phyloP scores from a whole-genome alignment of 2,797 vertebrate species.

The Trachurus trachurus region DNA sequence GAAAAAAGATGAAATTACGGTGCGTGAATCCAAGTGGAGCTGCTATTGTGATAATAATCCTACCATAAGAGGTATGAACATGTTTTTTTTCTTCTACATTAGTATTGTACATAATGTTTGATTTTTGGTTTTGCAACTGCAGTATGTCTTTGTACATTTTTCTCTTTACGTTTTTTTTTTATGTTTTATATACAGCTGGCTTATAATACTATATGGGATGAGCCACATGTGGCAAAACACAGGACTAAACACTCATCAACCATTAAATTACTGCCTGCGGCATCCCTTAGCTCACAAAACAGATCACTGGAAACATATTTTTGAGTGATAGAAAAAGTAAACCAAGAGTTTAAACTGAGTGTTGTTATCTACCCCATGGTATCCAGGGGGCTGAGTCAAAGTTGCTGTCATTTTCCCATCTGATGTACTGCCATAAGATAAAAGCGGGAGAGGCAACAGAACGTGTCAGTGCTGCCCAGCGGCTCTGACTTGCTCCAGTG shows the following conservation, averaged over 20 bases:
- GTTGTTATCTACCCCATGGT: conserved; percentile 16
- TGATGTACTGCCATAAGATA: conserved; percentile 44
- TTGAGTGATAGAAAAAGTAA: background rate
- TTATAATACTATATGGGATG: background rate
- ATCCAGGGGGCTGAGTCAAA: conserved; percentile 19
- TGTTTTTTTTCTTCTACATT: too few species aligned
- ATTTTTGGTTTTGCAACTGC: background rate
- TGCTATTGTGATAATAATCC: too few species aligned
- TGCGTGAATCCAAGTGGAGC: background rate
- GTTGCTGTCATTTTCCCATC: conserved; percentile 46
- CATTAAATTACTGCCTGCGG: background rate
- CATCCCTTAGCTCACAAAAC: background rate
- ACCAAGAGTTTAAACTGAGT: background rate
- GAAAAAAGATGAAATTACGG: background rate
- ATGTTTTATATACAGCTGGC: background rate
- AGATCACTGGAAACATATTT: background rate
- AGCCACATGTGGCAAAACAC: too few species aligned
- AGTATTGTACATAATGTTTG: background rate
- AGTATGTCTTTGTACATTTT: background rate
- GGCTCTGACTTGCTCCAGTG: conserved; percentile 54
- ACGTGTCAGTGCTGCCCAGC: conserved; percentile 52
- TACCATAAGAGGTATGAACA: too few species aligned
- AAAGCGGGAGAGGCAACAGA: conserved; percentile 55
- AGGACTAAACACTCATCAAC: background rate
- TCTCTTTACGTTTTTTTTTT: background rate